phyloP scores from a whole-genome alignment of 1,140 invertebrate species.

The Coenobita brevimanus region DNA sequence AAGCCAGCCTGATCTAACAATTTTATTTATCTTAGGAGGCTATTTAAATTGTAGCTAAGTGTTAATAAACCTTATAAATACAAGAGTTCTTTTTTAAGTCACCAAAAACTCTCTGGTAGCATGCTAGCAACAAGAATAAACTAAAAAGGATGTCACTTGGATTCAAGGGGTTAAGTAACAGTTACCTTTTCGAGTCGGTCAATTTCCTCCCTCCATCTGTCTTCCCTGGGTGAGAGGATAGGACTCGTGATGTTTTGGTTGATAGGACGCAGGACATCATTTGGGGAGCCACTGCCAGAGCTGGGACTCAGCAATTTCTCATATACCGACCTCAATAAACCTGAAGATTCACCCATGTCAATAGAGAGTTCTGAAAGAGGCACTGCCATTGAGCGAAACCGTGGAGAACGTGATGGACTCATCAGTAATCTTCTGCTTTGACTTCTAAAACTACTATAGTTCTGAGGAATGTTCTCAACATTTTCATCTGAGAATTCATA shows the following conservation, averaged over 20 bases:
- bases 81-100: too few relatives aligned
- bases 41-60: too few relatives aligned
- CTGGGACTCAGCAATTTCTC: slow-evolving; percentile 66
- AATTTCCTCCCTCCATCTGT: slow-evolving; percentile 65
- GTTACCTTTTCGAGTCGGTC: slow-evolving; percentile 66
- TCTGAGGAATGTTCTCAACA: slow-evolving; percentile 76
- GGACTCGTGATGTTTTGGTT: slow-evolving; percentile 71
- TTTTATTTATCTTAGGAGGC: too few relatives aligned
- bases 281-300: slow-evolving; percentile 61
- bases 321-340: slow-evolving; percentile 54
- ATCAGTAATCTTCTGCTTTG: slow-evolving; percentile 62
- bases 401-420: slow-evolving; percentile 65
- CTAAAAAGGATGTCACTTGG: too few relatives aligned
- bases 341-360: slow-evolving; percentile 59
- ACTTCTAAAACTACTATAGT: slow-evolving; percentile 66
- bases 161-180: too few relatives aligned
- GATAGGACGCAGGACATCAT: slow-evolving; percentile 70
- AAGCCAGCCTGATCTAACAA: too few relatives aligned
- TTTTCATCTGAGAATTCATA: slow-evolving; percentile 91
- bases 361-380: slow-evolving; percentile 60
- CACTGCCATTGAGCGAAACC: slow-evolving; percentile 49
- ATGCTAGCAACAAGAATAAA: too few relatives aligned
- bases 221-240: slow-evolving; percentile 66
- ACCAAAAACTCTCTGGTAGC: too few relatives aligned
- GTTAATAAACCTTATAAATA: too few relatives aligned